Evolutionary conservation across 1,140 invertebrate species (phyloP).

Genomic region (Bursaphelenchus mucronatus): DNA sequence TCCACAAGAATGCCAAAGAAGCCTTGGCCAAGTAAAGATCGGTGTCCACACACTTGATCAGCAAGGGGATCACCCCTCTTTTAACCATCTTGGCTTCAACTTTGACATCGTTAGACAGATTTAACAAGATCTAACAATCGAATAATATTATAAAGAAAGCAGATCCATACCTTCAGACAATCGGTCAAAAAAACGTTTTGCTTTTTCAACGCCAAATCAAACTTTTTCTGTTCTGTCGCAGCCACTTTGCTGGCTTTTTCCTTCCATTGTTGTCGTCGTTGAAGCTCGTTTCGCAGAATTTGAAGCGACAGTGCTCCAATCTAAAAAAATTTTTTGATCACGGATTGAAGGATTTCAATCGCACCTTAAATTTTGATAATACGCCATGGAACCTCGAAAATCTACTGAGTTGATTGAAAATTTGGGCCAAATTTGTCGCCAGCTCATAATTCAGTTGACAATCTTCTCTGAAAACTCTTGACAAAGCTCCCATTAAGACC

Average conservation of each 20-base stretch:
- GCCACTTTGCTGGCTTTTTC: constrained; percentile 68
- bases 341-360: constrained; percentile 28
- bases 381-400: constrained; percentile 89
- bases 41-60: constrained; percentile 81
- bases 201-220: constrained; percentile 75
- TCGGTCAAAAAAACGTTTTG: constrained; percentile 69
- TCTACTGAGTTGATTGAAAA: constrained; percentile 95
- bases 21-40: constrained; percentile 78
- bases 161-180: not conserved
- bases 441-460: constrained; percentile 91
- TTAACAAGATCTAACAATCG: constrained; percentile 81
- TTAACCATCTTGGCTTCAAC: constrained; percentile 93
- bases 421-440: constrained; percentile 90
- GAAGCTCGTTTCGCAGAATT: constrained; percentile 86
- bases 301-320: constrained; percentile 92
- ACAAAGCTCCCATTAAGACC: constrained; percentile 86
- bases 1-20: constrained; percentile 88
- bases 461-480: constrained; percentile 88
- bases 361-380: constrained; percentile 80
- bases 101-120: constrained; percentile 85
- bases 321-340: constrained; percentile 63
- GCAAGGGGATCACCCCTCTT: constrained; percentile 80
- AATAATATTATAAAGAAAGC: constrained; percentile 62
- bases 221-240: constrained; percentile 64
- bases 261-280: constrained; percentile 85